phyloP scores from a whole-genome alignment of 92 coral and sea anemone genomes.

The Siderastrea siderea region DNA sequence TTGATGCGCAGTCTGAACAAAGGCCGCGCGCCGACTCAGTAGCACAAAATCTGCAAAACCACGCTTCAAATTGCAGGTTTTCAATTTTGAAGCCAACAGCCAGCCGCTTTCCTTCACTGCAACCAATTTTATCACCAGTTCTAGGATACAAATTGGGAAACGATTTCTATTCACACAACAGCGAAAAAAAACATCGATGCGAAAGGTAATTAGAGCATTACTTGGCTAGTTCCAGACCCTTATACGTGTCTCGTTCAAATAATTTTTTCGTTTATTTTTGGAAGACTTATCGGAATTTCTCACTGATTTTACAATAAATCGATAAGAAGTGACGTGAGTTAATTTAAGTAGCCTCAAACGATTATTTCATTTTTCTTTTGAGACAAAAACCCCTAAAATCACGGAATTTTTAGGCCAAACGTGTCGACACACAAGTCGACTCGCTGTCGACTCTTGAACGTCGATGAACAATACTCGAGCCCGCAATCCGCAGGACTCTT shows the following conservation, averaged over 20 bases:
- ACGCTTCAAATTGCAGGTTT: conserved; percentile 26
- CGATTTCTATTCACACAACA: not conserved
- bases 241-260: not conserved
- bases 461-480: conserved; percentile 22
- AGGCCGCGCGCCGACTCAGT: conserved; percentile 83
- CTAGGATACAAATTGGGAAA: not conserved
- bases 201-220: not conserved
- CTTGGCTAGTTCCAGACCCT: conserved; percentile 32
- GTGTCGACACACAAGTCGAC: not conserved
- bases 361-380: not conserved
- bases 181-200: not conserved
- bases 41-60: conserved; percentile 6
- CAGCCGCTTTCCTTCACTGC: not conserved
- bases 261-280: no score
- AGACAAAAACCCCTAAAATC: not conserved
- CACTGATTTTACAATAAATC: not conserved
- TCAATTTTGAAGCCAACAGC: not conserved
- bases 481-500: conserved; percentile 20
- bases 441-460: not conserved
- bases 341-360: no score
- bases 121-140: not conserved
- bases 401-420: not conserved
- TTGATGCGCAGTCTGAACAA: conserved; percentile 92
- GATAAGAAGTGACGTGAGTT: not conserved
- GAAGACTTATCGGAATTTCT: not conserved